phyloP scores from a whole-genome alignment of 2,797 vertebrate genomes.

The Pipistrellus pipistrellus region DNA sequence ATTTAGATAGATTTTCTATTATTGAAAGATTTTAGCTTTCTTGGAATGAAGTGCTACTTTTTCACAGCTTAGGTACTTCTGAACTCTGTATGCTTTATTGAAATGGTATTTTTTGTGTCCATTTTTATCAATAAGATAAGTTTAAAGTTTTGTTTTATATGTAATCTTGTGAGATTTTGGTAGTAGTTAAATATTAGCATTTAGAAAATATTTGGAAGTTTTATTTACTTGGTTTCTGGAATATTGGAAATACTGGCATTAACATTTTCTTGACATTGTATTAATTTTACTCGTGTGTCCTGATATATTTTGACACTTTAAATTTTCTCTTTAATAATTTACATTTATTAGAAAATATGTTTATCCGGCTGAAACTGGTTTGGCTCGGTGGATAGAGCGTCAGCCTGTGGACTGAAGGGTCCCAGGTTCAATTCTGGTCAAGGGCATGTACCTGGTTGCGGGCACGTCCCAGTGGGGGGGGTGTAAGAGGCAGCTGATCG shows the following conservation, averaged over 20 bases:
- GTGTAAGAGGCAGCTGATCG: no score
- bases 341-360: neutral
- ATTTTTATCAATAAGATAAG: neutral
- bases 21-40: neutral
- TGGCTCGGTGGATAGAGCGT: no score
- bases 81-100: neutral
- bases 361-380: neutral
- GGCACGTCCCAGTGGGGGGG: no score
- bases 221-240: neutral
- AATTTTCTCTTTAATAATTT: neutral
- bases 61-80: neutral
- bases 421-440: no score
- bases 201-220: constrained; percentile 32
- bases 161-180: constrained; percentile 7
- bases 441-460: no score
- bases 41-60: neutral
- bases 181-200: neutral
- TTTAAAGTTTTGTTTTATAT: constrained; percentile 1
- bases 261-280: neutral
- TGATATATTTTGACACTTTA: constrained; percentile 6
- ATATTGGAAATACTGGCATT: neutral
- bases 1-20: constrained; percentile 32
- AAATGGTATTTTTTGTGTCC: neutral
- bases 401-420: no score
- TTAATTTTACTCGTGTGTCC: neutral